Conservation (phyloP, 1,140 invertebrate species). For the Solenopsis invicta region DNA sequence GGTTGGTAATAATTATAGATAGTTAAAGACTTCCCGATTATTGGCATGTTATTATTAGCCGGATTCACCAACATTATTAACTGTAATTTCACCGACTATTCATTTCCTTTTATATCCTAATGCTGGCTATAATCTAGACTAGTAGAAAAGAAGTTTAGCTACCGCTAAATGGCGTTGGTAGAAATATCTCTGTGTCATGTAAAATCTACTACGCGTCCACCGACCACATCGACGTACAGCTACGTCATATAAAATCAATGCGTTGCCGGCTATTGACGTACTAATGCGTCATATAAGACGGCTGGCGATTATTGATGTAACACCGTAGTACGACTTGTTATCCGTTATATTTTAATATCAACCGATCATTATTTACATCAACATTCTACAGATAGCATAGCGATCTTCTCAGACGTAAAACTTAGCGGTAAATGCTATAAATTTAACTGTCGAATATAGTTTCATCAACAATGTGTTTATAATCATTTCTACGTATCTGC, state of each 20-base stretch:
- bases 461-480: constrained; percentile 2
- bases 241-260: constrained; percentile 70
- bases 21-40: constrained; percentile 10
- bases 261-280: constrained; percentile 47
- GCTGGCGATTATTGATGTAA: constrained; percentile 47
- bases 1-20: constrained; percentile 20
- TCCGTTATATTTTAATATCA: constrained; percentile 43
- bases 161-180: constrained; percentile 3
- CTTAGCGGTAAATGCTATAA: constrained; percentile 42
- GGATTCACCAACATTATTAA: constrained; percentile 12
- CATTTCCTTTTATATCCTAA: neutral
- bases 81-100: constrained; percentile 18
- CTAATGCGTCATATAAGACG: constrained; percentile 43
- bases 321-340: constrained; percentile 18
- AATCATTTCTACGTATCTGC: constrained; percentile 10
- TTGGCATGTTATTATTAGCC: constrained; percentile 35
- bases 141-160: neutral
- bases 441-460: constrained; percentile 18
- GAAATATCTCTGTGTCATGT: neutral
- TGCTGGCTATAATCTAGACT: neutral
- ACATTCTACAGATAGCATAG: neutral
- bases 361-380: constrained; percentile 41
- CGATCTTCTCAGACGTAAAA: constrained; percentile 25
- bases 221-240: constrained; percentile 64
- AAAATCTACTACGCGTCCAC: constrained; percentile 28